These are phyloP conservation scores for Muntiacus reevesi DNA, from an alignment of 2,113 vertebrate species.

Conservation along the genomic window DNA sequence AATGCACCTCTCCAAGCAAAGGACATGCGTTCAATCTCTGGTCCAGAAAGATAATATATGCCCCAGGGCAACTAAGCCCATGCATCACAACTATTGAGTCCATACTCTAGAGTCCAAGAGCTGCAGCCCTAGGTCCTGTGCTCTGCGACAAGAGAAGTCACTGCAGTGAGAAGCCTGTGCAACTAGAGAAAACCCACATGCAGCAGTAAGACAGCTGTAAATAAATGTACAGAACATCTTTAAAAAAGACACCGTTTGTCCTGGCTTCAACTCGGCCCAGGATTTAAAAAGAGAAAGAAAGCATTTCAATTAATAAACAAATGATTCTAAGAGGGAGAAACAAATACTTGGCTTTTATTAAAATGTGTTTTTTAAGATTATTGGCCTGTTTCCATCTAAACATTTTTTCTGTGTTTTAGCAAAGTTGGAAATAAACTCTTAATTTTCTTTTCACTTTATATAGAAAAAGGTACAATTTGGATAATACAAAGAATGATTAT, in stretches of 20 bases:
- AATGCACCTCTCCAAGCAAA: not conserved
- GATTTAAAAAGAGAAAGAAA: not conserved
- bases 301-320: not conserved
- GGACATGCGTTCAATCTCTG: not conserved
- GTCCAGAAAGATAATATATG: not conserved
- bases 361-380: not conserved
- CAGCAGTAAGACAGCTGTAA: not conserved
- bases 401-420: not conserved
- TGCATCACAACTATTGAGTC: not conserved
- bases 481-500: not conserved
- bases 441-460: not conserved
- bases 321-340: not conserved
- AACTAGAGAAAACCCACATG: not conserved
- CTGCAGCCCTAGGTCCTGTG: not conserved
- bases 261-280: not conserved
- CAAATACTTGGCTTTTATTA: not conserved
- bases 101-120: not conserved
- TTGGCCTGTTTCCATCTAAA: not conserved
- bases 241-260: not conserved
- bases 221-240: not conserved
- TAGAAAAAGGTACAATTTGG: not conserved
- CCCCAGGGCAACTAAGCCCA: rapidly evolving
- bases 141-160: not conserved
- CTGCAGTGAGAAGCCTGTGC: not conserved
- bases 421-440: not conserved